phyloP scores from a whole-genome alignment of 1,140 invertebrate genomes.

The Planococcus citri region DNA sequence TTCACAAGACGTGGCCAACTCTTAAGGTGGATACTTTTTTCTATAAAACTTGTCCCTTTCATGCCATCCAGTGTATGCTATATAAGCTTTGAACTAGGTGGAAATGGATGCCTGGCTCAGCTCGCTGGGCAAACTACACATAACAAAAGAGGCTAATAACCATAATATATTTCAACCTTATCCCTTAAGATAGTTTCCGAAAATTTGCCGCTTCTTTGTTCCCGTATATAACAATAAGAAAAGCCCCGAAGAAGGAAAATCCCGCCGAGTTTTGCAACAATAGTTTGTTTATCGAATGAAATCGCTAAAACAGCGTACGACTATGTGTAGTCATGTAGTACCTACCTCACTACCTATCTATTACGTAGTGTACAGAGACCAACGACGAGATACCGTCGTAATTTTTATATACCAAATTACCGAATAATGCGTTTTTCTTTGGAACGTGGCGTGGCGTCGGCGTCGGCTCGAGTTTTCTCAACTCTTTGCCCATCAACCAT shows the following conservation, averaged over 20 bases:
- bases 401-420: not conserved
- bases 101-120: slow-evolving; percentile 1
- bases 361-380: too few species aligned
- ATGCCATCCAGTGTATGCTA: not conserved
- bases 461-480: not conserved
- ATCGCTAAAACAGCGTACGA: not conserved
- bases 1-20: not conserved
- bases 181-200: slow-evolving; percentile 6
- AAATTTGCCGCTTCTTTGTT: slow-evolving; percentile 6
- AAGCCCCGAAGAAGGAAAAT: slow-evolving; percentile 6
- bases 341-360: too few species aligned
- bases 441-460: too few species aligned
- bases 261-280: slow-evolving; percentile 5
- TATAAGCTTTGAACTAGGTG: not conserved
- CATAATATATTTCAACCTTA: slow-evolving; percentile 2
- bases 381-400: not conserved
- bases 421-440: not conserved
- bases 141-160: slow-evolving; percentile 7
- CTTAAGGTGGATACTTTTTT: not conserved
- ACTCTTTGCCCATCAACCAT: not conserved
- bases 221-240: slow-evolving; percentile 7
- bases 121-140: not conserved
- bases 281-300: slow-evolving; percentile 7
- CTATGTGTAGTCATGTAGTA: not conserved
- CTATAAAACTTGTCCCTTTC: not conserved